phyloP scores from a whole-genome alignment of 2,113 vertebrate species.

The Romanogobio albipinnatus region DNA sequence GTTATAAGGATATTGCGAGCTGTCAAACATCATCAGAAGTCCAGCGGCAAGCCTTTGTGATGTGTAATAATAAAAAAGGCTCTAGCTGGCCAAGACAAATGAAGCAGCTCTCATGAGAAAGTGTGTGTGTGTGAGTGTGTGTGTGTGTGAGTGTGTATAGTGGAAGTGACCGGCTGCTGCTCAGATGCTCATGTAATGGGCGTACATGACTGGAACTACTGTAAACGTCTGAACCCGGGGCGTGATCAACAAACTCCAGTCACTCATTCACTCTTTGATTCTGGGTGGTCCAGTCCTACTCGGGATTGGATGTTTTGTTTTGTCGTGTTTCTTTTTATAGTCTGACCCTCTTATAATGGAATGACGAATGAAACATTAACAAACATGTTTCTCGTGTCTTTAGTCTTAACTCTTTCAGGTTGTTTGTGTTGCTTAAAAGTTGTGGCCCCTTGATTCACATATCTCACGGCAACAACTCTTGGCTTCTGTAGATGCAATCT shows the following conservation, averaged over 20 bases:
- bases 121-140: slow-evolving; percentile 10
- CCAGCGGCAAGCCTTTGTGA: slow-evolving; percentile 41
- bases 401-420: slow-evolving; percentile 61
- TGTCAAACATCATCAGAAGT: slow-evolving; percentile 87
- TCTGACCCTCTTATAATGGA: slow-evolving; percentile 71
- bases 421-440: slow-evolving; percentile 53
- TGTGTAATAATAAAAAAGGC: slow-evolving; percentile 34
- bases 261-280: slow-evolving; percentile 59
- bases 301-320: slow-evolving; percentile 60
- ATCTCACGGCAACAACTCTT: slow-evolving; percentile 72
- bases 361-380: slow-evolving; percentile 67
- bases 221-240: slow-evolving; percentile 65
- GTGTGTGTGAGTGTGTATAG: background rate
- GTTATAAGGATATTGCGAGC: slow-evolving; percentile 95
- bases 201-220: slow-evolving; percentile 56
- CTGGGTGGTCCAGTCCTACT: slow-evolving; percentile 81
- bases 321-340: slow-evolving; percentile 71
- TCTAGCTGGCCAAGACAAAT: slow-evolving; percentile 30
- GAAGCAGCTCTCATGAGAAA: slow-evolving; percentile 38
- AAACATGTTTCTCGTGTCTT: slow-evolving; percentile 72
- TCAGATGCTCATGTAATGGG: slow-evolving; percentile 60
- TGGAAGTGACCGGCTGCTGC: slow-evolving; percentile 48
- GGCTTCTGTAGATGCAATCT: slow-evolving; percentile 81
- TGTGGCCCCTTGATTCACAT: slow-evolving; percentile 62
- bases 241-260: slow-evolving; percentile 59